Evolutionary conservation across 2,888 invertebrate genomes (phyloP).

Genomic region (Halictus quadricinctus): DNA sequence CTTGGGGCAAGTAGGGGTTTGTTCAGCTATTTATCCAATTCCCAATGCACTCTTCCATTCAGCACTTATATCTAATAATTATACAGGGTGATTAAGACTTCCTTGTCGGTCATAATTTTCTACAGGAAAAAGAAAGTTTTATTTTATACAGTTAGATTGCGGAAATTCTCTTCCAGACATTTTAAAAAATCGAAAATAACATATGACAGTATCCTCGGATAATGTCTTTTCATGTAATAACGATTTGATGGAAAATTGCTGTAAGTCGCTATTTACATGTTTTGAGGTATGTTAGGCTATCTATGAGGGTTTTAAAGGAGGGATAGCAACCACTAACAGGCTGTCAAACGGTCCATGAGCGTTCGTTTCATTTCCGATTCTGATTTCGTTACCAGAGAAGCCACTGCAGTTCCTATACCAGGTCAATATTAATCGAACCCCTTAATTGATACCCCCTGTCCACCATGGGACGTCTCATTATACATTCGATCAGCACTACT

Average conservation of each 20-base stretch:
- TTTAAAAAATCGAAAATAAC: no score
- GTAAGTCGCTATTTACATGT: not conserved
- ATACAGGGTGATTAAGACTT: no score
- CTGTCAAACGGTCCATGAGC: not conserved
- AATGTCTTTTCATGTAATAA: no score
- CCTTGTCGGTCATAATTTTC: no score
- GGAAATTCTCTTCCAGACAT: no score
- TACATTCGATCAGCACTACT: not conserved
- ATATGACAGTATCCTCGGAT: no score
- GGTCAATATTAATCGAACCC: slow-evolving; percentile 19
- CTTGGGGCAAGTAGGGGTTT: not conserved
- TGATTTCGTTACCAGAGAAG: slow-evolving; percentile 8
- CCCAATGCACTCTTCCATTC: no score
- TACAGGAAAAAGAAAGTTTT: no score
- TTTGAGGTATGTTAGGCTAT: not conserved
- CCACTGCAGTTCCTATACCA: not conserved
- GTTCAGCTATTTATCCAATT: not conserved
- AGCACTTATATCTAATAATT: no score
- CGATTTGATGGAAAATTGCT: no score
- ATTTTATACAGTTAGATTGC: no score
- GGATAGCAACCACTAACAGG: not conserved
- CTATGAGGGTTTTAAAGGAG: not conserved
- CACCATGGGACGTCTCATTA: slow-evolving; percentile 3
- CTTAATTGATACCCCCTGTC: slow-evolving; percentile 10
- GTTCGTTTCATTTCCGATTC: slow-evolving; percentile 1